These are phyloP conservation scores for Lepidonotus clava DNA, from an alignment of 2,888 invertebrate genomes.

Conservation along the genomic window DNA sequence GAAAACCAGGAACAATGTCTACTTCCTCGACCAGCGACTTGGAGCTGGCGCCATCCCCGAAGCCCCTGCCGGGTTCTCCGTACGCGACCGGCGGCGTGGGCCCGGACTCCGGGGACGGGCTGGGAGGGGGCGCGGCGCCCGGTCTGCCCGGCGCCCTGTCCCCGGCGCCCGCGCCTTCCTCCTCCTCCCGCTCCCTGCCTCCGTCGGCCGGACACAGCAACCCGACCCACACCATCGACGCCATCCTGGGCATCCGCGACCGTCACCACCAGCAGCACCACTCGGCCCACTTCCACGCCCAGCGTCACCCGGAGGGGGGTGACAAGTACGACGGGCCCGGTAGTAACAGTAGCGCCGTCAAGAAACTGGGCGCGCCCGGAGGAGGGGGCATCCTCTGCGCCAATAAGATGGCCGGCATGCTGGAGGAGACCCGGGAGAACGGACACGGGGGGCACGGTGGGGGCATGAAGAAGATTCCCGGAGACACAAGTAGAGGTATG, in stretches of 20 bases:
- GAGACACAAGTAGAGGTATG: no score
- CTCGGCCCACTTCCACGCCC: not conserved
- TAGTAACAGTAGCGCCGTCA: not conserved
- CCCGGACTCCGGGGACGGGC: not conserved
- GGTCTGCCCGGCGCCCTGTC: not conserved
- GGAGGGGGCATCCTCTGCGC: not conserved
- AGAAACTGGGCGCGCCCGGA: not conserved
- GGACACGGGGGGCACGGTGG: no score
- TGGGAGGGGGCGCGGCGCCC: not conserved
- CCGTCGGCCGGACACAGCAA: not conserved
- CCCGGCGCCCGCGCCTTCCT: not conserved
- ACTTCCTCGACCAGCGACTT: slow-evolving; percentile 7
- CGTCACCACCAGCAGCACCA: not conserved
- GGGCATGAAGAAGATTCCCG: no score
- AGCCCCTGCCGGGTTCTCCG: not conserved
- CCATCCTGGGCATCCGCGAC: slow-evolving; percentile 46
- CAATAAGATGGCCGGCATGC: not conserved
- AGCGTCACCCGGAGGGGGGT: not conserved
- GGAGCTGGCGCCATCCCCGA: slow-evolving; percentile 37
- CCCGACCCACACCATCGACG: slow-evolving; percentile 55
- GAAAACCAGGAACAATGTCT: not conserved
- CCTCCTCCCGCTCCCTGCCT: not conserved
- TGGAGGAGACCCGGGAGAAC: slow-evolving; percentile 11
- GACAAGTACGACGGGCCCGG: not conserved
- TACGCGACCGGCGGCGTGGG: slow-evolving; percentile 11